phyloP scores from a whole-genome alignment of 2,888 invertebrate genomes.

The Stomorhina lunata region DNA sequence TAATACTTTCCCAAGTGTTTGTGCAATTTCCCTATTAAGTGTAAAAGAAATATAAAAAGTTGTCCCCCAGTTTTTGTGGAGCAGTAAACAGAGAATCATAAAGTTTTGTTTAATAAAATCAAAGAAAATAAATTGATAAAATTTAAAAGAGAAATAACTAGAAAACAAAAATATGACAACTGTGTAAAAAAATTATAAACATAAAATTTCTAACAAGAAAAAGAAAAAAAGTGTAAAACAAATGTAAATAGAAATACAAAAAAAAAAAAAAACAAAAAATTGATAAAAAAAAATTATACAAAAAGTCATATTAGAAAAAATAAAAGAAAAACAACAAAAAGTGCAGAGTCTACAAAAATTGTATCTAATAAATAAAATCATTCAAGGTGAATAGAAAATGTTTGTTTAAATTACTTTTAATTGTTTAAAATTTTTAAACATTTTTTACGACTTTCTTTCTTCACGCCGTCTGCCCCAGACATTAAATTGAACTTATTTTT shows the following conservation, averaged over 20 bases:
- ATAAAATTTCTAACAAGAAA: neutral
- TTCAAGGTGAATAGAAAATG: too few species aligned
- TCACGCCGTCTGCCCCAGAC: too few species aligned
- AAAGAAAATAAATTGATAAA: neutral
- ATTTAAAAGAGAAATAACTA: neutral
- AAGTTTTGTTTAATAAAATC: neutral
- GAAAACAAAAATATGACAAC: slow-evolving; percentile 14
- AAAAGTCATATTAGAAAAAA: neutral
- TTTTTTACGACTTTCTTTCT: too few species aligned
- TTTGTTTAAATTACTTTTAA: too few species aligned
- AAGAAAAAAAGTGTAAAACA: neutral
- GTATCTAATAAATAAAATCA: too few species aligned
- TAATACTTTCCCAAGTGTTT: neutral
- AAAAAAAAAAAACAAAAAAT: neutral
- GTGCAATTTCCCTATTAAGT: slow-evolving; percentile 8
- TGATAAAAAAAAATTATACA: neutral
- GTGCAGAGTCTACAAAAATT: neutral
- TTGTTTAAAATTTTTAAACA: too few species aligned
- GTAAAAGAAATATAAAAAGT: slow-evolving; percentile 9
- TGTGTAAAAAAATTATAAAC: neutral
- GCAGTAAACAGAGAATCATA: neutral
- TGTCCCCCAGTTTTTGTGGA: neutral
- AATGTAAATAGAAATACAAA: neutral
- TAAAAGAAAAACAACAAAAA: neutral
- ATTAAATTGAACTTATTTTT: too few species aligned